A percentile compares a stretch with the other conserved stretches of the same genome.
phyloP scores from a whole-genome alignment of 2,888 invertebrate species.

The Harpalus rufipes region DNA sequence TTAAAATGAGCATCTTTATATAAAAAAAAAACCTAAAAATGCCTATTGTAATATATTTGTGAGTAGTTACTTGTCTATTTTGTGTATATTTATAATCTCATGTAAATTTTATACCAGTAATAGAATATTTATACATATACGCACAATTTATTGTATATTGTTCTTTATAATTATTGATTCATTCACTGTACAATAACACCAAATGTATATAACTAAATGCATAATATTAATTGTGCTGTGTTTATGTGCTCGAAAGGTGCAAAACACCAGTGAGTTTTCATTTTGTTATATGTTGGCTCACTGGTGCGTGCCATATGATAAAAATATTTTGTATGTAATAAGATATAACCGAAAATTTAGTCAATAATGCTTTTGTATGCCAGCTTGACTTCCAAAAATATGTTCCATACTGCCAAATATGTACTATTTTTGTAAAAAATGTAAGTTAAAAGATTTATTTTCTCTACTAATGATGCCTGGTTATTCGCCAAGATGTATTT shows the following conservation, averaged over 20 bases:
- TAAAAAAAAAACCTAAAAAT: too few relatives aligned
- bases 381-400: conserved; percentile 63
- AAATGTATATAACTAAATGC: conserved; percentile 64
- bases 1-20: too few relatives aligned
- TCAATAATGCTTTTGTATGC: conserved; percentile 62
- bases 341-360: conserved; percentile 45
- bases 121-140: conserved; percentile 52
- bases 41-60: too few relatives aligned
- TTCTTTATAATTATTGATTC: conserved; percentile 44
- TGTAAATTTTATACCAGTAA: conserved; percentile 57
- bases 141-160: conserved; percentile 62
- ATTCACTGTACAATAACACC: conserved; percentile 66
- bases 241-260: conserved; percentile 59
- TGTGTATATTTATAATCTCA: conserved; percentile 44
- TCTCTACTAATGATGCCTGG: conserved; percentile 47
- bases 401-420: conserved; percentile 65
- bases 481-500: conserved; percentile 48
- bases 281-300: conserved; percentile 23
- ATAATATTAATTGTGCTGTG: conserved; percentile 62
- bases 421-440: conserved; percentile 65
- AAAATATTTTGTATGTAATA: conserved; percentile 44
- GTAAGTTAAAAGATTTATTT: conserved; percentile 57
- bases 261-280: conserved; percentile 53
- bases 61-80: conserved; percentile 12
- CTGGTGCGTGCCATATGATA: conserved; percentile 63